phyloP scores from a whole-genome alignment of 2,888 invertebrate genomes.

The Neoascia interrupta region DNA sequence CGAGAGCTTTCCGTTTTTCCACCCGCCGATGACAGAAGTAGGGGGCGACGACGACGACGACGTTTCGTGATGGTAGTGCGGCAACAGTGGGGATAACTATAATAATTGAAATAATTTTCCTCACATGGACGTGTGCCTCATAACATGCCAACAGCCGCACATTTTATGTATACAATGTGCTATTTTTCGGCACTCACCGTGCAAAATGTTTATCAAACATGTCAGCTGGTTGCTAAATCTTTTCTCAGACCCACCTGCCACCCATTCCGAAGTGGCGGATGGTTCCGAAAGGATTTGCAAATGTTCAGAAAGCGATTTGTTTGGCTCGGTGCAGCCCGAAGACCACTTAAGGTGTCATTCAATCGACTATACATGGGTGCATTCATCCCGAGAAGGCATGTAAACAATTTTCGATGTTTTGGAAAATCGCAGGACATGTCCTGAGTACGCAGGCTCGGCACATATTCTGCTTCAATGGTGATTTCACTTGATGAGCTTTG shows the following conservation, averaged over 20 bases:
- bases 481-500: slow-evolving; percentile 63
- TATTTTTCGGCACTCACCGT: slow-evolving; percentile 30
- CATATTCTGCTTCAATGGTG: slow-evolving; percentile 26
- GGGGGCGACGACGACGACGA: neutral
- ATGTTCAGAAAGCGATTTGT: slow-evolving; percentile 26
- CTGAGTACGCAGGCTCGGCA: slow-evolving; percentile 51
- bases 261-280: neutral
- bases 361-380: slow-evolving; percentile 50
- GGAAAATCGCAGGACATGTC: slow-evolving; percentile 25
- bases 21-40: slow-evolving; percentile 6
- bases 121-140: slow-evolving; percentile 47
- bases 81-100: slow-evolving; percentile 37
- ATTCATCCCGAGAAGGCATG: slow-evolving; percentile 61
- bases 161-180: slow-evolving; percentile 43
- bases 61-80: slow-evolving; percentile 26
- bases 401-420: slow-evolving; percentile 60
- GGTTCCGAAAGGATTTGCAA: slow-evolving; percentile 2
- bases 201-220: slow-evolving; percentile 59
- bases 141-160: slow-evolving; percentile 47
- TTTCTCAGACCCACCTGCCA: slow-evolving; percentile 48
- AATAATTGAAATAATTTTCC: slow-evolving; percentile 57
- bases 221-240: slow-evolving; percentile 31
- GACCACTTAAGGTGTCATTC: slow-evolving; percentile 51
- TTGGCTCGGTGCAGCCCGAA: slow-evolving; percentile 1
- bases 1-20: slow-evolving; percentile 58